These are phyloP conservation scores for Marmota monax DNA, from an alignment of 2,113 vertebrate species.

Conservation along the genomic window DNA sequence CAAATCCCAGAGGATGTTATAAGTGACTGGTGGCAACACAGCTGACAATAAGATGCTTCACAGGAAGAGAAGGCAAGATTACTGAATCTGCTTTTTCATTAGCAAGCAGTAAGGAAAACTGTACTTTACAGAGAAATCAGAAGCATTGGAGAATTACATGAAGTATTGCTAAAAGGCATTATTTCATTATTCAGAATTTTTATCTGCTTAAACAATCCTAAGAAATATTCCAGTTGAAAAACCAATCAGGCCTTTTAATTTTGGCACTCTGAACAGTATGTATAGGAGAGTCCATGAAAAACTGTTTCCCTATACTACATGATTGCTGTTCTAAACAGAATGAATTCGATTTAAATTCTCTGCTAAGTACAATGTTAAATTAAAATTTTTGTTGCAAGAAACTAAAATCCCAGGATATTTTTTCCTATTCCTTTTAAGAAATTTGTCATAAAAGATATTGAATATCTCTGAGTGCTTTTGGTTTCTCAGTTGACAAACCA, in stretches of 20 bases:
- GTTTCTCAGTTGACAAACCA: not conserved
- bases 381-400: not conserved
- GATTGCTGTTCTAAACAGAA: not conserved
- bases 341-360: not conserved
- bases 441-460: not conserved
- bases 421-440: not conserved
- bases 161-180: not conserved
- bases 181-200: slow-evolving; percentile 45
- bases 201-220: not conserved
- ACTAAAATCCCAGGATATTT: not conserved
- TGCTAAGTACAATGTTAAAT: not conserved
- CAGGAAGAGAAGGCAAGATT: not conserved
- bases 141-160: not conserved
- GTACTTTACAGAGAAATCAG: not conserved
- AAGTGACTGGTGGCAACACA: not conserved
- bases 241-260: not conserved
- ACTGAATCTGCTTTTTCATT: not conserved
- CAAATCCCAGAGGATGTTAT: not conserved
- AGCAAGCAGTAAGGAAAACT: not conserved
- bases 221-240: slow-evolving; percentile 26
- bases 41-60: not conserved
- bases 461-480: not conserved
- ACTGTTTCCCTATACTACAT: not conserved
- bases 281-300: not conserved
- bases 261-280: not conserved